Percentiles rank a stretch among this genome's conserved stretches.
phyloP scores from a whole-genome alignment of 2,113 vertebrate species.

The Sylvicapra grimmia region DNA sequence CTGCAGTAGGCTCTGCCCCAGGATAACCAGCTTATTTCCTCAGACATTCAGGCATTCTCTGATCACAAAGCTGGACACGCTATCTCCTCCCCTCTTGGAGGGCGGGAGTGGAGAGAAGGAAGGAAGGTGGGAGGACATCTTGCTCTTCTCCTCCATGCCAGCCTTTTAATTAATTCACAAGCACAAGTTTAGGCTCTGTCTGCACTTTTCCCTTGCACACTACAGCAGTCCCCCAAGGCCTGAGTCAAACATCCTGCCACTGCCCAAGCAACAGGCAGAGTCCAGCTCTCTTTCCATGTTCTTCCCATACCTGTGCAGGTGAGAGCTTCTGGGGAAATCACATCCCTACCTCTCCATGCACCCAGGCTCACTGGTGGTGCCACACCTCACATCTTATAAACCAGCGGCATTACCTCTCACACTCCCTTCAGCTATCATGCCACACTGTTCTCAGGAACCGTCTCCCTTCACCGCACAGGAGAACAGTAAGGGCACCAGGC shows the following conservation, averaged over 20 bases:
- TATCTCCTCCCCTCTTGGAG: neutral
- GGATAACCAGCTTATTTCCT: neutral
- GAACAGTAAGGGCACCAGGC: neutral
- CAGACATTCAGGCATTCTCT: neutral
- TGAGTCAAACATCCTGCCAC: neutral
- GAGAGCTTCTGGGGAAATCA: neutral
- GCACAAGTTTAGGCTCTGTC: neutral
- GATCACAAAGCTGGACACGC: neutral
- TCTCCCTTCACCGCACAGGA: neutral
- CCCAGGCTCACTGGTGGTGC: neutral
- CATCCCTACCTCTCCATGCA: neutral
- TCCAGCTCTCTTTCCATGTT: neutral
- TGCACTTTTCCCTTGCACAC: neutral
- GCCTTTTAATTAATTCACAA: neutral
- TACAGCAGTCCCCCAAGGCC: neutral
- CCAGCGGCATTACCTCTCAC: neutral
- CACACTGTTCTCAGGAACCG: neutral
- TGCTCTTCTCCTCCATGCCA: neutral
- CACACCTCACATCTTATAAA: neutral
- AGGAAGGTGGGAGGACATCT: neutral
- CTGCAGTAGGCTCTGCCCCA: neutral
- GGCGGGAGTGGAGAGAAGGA: neutral
- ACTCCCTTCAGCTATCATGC: neutral
- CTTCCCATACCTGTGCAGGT: neutral
- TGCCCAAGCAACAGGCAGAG: neutral